Evolutionary conservation across 2,113 vertebrate genomes (phyloP).

Genomic region (Rhynchopsitta pachyrhyncha): DNA sequence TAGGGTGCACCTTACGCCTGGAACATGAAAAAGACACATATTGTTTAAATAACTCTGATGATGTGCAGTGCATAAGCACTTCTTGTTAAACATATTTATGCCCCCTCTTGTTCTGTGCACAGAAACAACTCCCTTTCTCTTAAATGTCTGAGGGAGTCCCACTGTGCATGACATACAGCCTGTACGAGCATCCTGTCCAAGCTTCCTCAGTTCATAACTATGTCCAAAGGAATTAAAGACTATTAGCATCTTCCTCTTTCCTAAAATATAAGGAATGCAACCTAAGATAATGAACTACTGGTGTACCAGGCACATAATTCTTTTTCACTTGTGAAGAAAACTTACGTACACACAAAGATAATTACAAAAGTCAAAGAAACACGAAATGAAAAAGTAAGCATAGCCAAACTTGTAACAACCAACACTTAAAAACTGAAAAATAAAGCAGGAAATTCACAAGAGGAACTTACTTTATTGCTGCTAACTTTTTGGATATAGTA

Average conservation of each 20-base stretch:
- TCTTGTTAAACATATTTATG: background rate
- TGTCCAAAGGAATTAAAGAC: background rate
- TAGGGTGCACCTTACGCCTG: constrained; percentile 87
- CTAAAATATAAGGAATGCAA: background rate
- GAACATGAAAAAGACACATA: background rate
- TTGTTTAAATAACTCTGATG: background rate
- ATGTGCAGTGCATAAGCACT: background rate
- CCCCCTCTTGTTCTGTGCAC: background rate
- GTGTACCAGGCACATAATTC: background rate
- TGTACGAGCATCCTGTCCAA: background rate
- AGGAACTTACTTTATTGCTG: constrained; percentile 87
- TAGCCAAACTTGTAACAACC: background rate
- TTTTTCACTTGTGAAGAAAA: background rate
- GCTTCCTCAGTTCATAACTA: background rate
- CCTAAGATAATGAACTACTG: background rate
- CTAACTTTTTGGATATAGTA: constrained; percentile 83
- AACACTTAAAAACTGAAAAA: background rate
- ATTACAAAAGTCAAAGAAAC: background rate
- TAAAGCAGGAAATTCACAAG: background rate
- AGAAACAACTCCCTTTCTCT: background rate
- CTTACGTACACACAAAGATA: background rate
- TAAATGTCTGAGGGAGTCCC: background rate
- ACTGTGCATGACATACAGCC: background rate
- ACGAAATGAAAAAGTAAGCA: background rate
- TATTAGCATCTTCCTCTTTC: background rate